Evolutionary conservation across 2,888 invertebrate genomes (phyloP).

Genomic region (Rhodophaea formosa): DNA sequence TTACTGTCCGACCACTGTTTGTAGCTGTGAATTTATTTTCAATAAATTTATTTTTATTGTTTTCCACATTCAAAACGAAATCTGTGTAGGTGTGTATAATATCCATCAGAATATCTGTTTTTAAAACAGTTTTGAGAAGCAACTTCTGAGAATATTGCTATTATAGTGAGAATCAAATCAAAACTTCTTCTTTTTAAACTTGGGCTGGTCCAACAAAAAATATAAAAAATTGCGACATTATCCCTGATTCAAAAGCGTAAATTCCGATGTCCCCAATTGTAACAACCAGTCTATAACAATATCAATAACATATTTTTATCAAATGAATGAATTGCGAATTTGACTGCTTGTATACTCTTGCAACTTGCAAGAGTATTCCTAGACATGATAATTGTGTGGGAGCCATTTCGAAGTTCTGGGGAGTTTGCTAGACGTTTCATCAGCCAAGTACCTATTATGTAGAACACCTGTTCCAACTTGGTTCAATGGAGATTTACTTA

Average conservation of each 20-base stretch:
- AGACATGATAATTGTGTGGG: slow-evolving; percentile 41
- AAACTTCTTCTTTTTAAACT: too few relatives aligned
- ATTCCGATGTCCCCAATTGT: too few relatives aligned
- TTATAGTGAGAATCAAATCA: too few relatives aligned
- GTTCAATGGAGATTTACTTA: slow-evolving; percentile 37
- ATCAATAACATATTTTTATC: neutral
- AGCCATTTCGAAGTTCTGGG: slow-evolving; percentile 37
- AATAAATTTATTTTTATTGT: neutral
- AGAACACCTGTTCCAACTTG: slow-evolving; percentile 37
- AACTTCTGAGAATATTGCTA: too few relatives aligned
- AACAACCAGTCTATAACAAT: too few relatives aligned
- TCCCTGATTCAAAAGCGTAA: too few relatives aligned
- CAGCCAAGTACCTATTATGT: slow-evolving; percentile 28
- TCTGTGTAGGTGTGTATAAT: too few relatives aligned
- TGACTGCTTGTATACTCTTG: too few relatives aligned
- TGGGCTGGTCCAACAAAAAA: too few relatives aligned
- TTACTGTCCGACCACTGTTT: slow-evolving; percentile 18
- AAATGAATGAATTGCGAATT: neutral
- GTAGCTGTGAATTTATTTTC: slow-evolving; percentile 1
- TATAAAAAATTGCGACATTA: too few relatives aligned
- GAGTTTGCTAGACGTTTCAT: slow-evolving; percentile 37
- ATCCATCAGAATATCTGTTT: too few relatives aligned
- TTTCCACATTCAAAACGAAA: neutral
- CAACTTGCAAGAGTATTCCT: slow-evolving; percentile 27
- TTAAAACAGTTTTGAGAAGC: too few relatives aligned